Evolutionary conservation across 2,888 invertebrate genomes (phyloP).

Genomic region (Agriopis aurantiaria): DNA sequence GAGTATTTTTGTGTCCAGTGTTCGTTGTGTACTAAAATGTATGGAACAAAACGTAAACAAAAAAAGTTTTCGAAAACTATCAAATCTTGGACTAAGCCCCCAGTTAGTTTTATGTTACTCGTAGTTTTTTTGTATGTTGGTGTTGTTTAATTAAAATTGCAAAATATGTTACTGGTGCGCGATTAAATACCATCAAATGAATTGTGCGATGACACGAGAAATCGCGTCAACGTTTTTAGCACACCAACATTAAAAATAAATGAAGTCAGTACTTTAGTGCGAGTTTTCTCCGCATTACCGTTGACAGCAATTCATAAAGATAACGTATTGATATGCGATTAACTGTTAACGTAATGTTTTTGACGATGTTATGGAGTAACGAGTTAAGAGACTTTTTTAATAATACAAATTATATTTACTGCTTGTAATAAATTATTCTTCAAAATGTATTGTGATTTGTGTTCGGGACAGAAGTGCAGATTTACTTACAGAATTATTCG

Average conservation of each 20-base stretch:
- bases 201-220: constrained; percentile 42
- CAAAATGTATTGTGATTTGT: neutral
- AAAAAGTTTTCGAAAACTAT: no score
- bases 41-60: no score
- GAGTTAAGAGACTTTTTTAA: constrained; percentile 47
- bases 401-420: constrained; percentile 3
- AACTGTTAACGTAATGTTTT: constrained; percentile 72
- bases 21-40: no score
- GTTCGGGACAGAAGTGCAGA: neutral
- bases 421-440: neutral
- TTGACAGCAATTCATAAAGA: constrained; percentile 69
- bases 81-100: no score
- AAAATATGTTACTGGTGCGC: neutral
- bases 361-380: constrained; percentile 65
- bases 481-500: no score
- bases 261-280: constrained; percentile 54
- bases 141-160: neutral
- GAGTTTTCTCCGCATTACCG: constrained; percentile 68
- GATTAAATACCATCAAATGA: neutral
- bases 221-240: constrained; percentile 57
- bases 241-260: constrained; percentile 67
- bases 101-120: no score
- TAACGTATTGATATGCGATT: constrained; percentile 71
- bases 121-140: no score
- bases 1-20: no score